Conservation (phyloP, 2,113 vertebrate genomes). For the Neofelis nebulosa region DNA sequence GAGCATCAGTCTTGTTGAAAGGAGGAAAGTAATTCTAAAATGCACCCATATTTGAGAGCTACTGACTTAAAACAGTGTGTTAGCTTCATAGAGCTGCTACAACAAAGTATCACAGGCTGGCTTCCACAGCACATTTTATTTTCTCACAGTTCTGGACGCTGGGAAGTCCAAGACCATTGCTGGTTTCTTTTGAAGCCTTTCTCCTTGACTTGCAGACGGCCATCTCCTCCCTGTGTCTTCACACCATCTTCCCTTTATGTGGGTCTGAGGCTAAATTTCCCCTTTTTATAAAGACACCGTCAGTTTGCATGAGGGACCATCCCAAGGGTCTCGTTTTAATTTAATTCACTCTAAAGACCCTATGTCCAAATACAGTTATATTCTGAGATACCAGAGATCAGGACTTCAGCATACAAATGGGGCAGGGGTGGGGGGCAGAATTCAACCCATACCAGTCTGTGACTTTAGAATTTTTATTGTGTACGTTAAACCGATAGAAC, state of each 20-base stretch:
- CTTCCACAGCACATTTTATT: neutral
- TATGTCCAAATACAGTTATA: neutral
- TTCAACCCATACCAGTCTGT: neutral
- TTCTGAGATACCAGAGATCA: neutral
- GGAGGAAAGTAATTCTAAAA: neutral
- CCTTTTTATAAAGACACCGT: neutral
- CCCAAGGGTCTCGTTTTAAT: neutral
- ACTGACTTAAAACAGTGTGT: neutral
- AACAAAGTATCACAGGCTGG: neutral
- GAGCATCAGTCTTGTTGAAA: neutral
- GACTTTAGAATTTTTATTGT: neutral
- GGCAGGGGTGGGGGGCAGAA: accelerated
- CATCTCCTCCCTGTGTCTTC: neutral
- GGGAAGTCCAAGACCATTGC: neutral
- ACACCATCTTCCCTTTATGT: neutral
- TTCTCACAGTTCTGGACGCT: neutral
- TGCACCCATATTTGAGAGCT: neutral
- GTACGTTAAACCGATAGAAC: neutral
- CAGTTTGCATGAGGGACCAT: neutral
- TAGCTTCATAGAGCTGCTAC: neutral
- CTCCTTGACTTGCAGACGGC: neutral
- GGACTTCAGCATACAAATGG: neutral
- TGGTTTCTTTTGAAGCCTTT: neutral
- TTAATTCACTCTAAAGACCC: neutral
- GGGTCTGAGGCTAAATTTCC: neutral